Conservation (phyloP, 2,888 invertebrate species). For the Conchocele bisecta region DNA sequence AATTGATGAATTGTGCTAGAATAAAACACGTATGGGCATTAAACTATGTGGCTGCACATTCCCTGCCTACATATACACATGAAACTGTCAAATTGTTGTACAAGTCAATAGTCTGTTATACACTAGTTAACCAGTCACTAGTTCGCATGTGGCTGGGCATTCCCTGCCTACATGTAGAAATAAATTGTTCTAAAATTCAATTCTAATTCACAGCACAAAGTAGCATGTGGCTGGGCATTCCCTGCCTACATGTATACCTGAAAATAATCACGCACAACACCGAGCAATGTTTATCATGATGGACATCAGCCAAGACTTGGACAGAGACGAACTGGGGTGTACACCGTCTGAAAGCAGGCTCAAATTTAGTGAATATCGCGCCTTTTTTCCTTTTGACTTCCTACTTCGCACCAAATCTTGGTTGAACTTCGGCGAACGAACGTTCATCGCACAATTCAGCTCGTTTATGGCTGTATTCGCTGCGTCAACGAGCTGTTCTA, state of each 20-base stretch:
- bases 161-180: not conserved
- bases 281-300: not conserved
- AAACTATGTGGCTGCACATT: not conserved
- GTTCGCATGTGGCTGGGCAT: constrained; percentile 7
- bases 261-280: not conserved
- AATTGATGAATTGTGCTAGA: not conserved
- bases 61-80: constrained; percentile 4
- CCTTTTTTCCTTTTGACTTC: not conserved
- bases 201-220: too few species aligned
- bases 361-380: constrained; percentile 1
- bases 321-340: constrained; percentile 1
- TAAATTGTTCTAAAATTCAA: too few species aligned
- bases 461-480: not conserved
- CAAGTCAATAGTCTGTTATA: too few species aligned
- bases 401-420: constrained; percentile 2
- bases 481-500: not conserved
- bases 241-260: too few species aligned
- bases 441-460: not conserved
- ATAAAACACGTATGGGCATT: not conserved
- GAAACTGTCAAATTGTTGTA: too few species aligned
- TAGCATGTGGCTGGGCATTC: too few species aligned
- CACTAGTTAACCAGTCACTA: too few species aligned
- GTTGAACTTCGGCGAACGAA: constrained; percentile 13
- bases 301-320: constrained; percentile 6
- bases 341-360: constrained; percentile 5